Evolutionary conservation across 2,113 vertebrate species (phyloP), one percentile per base, ranked within the genome.

Genomic region (Corythornis vintsioides): DNA sequence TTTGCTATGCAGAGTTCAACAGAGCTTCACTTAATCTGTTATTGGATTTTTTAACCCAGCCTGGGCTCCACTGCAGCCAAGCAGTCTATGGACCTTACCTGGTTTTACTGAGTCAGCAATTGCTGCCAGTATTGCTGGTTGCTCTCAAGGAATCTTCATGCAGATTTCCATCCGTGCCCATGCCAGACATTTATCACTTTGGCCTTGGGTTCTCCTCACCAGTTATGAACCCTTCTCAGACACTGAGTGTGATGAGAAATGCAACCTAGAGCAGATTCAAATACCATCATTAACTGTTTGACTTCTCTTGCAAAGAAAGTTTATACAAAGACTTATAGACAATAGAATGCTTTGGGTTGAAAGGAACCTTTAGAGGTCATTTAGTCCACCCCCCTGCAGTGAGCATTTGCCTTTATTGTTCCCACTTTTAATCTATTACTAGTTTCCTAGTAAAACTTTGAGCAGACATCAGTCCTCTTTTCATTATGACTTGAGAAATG

Each of bases 161-260:
- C 61, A 82, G 19, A 17, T 42, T 53, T 67, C 59, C 22, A 42
- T 10, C 53, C 4, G 0, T 12, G 15, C 13, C 1, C 8, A 2
- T 19, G 3, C 20, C 28, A 56, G 11, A 19, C 2, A 67, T 61
- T 10, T 24, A 31, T 18, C 8, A 2, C 9, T 18, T 47, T 42
- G 63, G 7, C 61, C 11, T 75, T 43, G 53, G n/a, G 5, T 6
- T 79, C 53, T 72, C 35, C 31, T 60, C 33, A 10, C 9, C n/a
- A 10, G 13, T 15, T 47, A 13, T 11, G 12, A 70, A 16, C 8
- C 33, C 17, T 45, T 31, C 24, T 76, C 15, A 14, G 42, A 25
- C 28, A 31, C 15, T 31, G 33, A 38, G 35, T 56, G 28, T 4
- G 14, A 45, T 35, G 35, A 33, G 42, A 76, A 72, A 59, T 19